Evolutionary conservation across 2,797 vertebrate genomes (phyloP), one percentile per base, ranked within the genome.

Genomic region (Coracias cyanogaster): DNA sequence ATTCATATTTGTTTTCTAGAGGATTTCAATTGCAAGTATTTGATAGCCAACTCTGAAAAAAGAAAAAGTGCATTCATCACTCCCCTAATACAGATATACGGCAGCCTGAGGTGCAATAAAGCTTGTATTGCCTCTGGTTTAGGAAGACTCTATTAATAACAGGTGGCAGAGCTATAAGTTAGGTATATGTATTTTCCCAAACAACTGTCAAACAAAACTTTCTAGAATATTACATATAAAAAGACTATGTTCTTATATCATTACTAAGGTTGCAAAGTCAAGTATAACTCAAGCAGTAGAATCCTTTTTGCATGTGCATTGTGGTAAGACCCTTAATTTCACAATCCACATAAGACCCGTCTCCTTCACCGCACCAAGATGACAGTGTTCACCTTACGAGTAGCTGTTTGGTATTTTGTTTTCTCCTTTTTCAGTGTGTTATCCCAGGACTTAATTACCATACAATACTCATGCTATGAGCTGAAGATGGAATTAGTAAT

Each of bases 1-100:
- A 95, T 94, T 94, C 94, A 96, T 96, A 93, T 77, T 94, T 94
- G 82, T 93, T 94, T 97, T 94, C 82, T 82, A 91, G 91, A 85
- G 81, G 91, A 67, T 87, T 96, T 93, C 86, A 92, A 71, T 86
- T 77, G n/a, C 60, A 74, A 87, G 74, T 78, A 71, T 92, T 92
- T 74, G 86, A 89, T 96, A 78, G 89, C 78, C 82, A 92, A 51
- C 58, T 82, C 76, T 51, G 61, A 89, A 73, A 89, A 73, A 82
- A 80, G 9, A 82, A 87, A 67, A 91, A 83, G 24, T 35, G 14
- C 43, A 89, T 94, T 90, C 62, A 72, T 93, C 91, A 86, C 49
- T 65, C 37, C 26, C 26, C 49, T 91, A 91, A 86, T 83, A 60
- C 21, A 91, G 89, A 74, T 76, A 61, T 62, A 91, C 62, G 92